Base-by-base conservation (phyloP, 2,113 vertebrate genomes). In the Siniperca knerii region DNA sequence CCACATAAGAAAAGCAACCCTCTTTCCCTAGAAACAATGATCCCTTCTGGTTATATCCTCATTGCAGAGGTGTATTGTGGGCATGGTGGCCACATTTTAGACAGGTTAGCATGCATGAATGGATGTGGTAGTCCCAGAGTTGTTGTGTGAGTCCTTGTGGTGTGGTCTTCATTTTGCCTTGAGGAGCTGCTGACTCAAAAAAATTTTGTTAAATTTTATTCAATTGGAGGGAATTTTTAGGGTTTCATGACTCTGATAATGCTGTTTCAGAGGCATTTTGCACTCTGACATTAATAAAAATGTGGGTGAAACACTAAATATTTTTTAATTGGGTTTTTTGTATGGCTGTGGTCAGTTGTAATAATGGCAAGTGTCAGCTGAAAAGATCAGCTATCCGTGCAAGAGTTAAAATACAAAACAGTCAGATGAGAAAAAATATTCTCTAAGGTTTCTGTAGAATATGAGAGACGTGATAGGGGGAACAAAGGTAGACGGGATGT, bases 121-220 rank as follows among this genome's bases (percentile, higher is more conserved):
- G 46, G 72, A 23, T 40, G 8, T 23, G 9, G 46, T n/a, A 40
- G 13, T 16, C 23, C 9, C 29, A 37, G 44, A 44, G 23, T 29
- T 37, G 29, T 29, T 29, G 29, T 29, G 29, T 29, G 29, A 29
- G 29, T 71, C 29, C 33, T 33, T 6, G 6, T 37, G 13, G 8
- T 42, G 35, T 54, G 48, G 23, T 40, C 33, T 77, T 66, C 21
- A 66, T 66, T 18, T 66, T 66, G n/a, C n/a, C 25, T 58, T 61
- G 23, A 71, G 42, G 18, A 42, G 66, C 37, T 84, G 81, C 82
- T 66, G 74, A 77, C 37, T 77, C 9, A 20, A 71, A 66, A 48
- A 35, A 11, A 6, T 11, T 46, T 23, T 73, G 23, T 21, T 16
- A 71, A 62, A 54, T 29, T 8, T 48, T 48, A 25, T 44, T 48